phyloP scores from a whole-genome alignment of 2,888 invertebrate genomes.

The Drosophila leonis region DNA sequence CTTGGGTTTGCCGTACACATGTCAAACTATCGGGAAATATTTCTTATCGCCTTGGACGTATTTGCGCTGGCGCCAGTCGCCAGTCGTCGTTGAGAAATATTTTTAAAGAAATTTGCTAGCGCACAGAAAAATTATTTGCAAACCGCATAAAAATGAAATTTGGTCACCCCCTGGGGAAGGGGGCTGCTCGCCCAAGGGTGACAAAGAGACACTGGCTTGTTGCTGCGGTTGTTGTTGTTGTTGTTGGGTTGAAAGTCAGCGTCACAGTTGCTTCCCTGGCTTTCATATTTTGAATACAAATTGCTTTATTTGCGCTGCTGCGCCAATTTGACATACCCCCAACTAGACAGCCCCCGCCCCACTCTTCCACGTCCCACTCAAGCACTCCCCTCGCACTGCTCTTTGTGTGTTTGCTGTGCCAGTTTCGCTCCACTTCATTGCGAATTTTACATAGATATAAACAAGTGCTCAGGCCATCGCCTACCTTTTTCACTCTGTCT shows the following conservation, averaged over 20 bases:
- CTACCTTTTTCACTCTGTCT: slow-evolving; percentile 65
- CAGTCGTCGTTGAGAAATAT: slow-evolving; percentile 27
- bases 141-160: slow-evolving; percentile 62
- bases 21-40: slow-evolving; percentile 25
- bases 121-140: slow-evolving; percentile 51
- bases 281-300: slow-evolving; percentile 85
- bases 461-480: slow-evolving; percentile 72
- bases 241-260: slow-evolving; percentile 45
- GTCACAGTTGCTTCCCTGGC: slow-evolving; percentile 74
- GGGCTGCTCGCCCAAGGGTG: slow-evolving; percentile 19
- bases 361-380: neutral
- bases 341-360: slow-evolving; percentile 3
- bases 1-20: slow-evolving; percentile 9
- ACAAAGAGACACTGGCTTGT: slow-evolving; percentile 28
- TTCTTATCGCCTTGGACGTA: slow-evolving; percentile 32
- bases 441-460: slow-evolving; percentile 78
- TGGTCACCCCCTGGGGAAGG: slow-evolving; percentile 17
- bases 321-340: slow-evolving; percentile 64
- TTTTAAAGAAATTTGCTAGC: slow-evolving; percentile 33
- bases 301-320: slow-evolving; percentile 84
- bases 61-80: slow-evolving; percentile 64
- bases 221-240: slow-evolving; percentile 3
- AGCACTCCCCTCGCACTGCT: neutral
- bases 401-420: slow-evolving; percentile 37
- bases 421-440: slow-evolving; percentile 63